Percentiles rank a stretch among this genome's conserved stretches.
Conservation (phyloP, 2,797 vertebrate genomes). For the Diplodus puntazzo region DNA sequence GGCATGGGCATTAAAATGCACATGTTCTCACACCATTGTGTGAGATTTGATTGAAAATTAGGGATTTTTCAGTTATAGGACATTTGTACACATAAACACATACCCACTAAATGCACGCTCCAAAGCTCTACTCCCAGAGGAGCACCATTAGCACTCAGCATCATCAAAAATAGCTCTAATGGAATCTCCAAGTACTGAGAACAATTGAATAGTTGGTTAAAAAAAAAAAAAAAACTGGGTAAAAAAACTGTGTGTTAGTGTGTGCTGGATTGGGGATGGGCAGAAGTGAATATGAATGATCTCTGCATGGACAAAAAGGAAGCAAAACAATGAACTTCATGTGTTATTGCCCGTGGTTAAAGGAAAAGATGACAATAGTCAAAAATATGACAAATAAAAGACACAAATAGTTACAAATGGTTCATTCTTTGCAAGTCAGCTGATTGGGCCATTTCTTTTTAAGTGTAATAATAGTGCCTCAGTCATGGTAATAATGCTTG, state of each 20-base stretch:
- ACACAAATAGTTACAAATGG: background rate
- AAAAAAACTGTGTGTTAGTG: slow-evolving; percentile 29
- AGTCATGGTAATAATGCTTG: background rate
- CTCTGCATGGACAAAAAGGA: slow-evolving; percentile 26
- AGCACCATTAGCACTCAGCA: slow-evolving; percentile 31
- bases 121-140: slow-evolving; percentile 1
- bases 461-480: background rate
- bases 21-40: background rate
- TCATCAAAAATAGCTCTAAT: slow-evolving; percentile 21
- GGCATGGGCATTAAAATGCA: background rate
- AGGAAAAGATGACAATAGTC: background rate
- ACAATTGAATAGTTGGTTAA: slow-evolving; percentile 17
- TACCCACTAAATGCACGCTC: slow-evolving; percentile 2
- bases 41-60: background rate
- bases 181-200: slow-evolving; percentile 22
- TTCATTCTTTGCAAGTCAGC: background rate
- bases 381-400: background rate
- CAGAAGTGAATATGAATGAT: slow-evolving; percentile 12
- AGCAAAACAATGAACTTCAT: slow-evolving; percentile 5
- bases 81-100: slow-evolving; percentile 8
- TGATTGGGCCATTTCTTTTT: background rate
- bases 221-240: too few relatives aligned
- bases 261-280: slow-evolving; percentile 8
- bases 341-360: background rate
- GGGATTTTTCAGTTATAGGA: slow-evolving; percentile 5